Evolutionary conservation across 2,113 vertebrate genomes (phyloP).

Genomic region (Podarcis cretensis): DNA sequence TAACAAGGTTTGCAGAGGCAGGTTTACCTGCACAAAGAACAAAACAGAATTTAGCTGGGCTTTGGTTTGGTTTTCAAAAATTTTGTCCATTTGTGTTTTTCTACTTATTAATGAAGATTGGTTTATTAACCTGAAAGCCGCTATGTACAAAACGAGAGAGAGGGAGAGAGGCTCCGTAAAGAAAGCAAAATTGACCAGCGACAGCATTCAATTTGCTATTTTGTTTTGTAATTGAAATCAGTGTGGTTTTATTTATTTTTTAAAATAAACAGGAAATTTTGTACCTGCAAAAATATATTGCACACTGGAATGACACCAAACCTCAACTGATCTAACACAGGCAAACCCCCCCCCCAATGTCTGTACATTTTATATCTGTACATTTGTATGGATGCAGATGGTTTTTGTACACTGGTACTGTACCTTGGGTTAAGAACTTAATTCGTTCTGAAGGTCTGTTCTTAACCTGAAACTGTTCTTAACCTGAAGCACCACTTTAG

Average conservation of each 20-base stretch:
- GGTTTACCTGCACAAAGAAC: accelerated
- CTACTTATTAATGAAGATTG: neutral
- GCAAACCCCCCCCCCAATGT: neutral
- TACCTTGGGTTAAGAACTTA: too few relatives aligned
- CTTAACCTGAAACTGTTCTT: too few relatives aligned
- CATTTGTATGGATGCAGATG: constrained; percentile 35
- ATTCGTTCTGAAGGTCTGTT: too few relatives aligned
- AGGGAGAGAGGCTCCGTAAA: neutral
- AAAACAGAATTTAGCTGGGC: neutral
- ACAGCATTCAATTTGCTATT: neutral
- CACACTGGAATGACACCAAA: constrained; percentile 39
- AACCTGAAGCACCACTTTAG: too few relatives aligned
- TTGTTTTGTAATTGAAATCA: constrained; percentile 37
- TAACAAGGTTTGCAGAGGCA: neutral
- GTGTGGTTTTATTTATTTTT: constrained; percentile 54
- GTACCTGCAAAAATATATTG: constrained; percentile 67
- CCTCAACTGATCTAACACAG: neutral
- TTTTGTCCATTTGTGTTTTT: constrained; percentile 43
- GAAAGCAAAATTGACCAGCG: constrained; percentile 7
- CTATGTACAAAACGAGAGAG: constrained; percentile 1
- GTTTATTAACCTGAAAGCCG: constrained; percentile 12
- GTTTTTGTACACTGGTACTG: neutral
- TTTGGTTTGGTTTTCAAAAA: constrained; percentile 13
- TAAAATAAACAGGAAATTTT: constrained; percentile 41
- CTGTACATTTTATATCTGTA: constrained; percentile 26